These are phyloP conservation scores for Alosa alosa DNA, from an alignment of 2,113 vertebrate genomes.

Conservation along the genomic window DNA sequence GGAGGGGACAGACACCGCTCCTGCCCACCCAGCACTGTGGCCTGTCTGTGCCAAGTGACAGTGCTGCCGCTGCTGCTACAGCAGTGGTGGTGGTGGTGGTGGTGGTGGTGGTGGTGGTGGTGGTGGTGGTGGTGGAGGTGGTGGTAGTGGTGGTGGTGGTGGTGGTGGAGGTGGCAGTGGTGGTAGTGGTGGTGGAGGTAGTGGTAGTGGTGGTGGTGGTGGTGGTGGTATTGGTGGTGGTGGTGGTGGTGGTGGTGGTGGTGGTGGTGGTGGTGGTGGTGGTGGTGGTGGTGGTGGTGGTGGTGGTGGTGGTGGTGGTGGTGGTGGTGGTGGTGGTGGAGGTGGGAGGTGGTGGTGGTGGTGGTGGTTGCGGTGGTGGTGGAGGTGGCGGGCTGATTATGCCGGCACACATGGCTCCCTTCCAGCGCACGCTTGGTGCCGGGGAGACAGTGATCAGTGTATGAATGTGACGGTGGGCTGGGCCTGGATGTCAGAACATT, in stretches of 20 bases:
- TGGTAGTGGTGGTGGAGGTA: neutral
- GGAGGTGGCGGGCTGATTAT: constrained; percentile 78
- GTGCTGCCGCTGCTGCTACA: neutral
- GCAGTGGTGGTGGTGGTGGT: neutral
- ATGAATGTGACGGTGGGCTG: constrained; percentile 58
- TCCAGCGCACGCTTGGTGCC: constrained; percentile 55
- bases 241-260: neutral
- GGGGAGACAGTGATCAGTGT: constrained; percentile 72
- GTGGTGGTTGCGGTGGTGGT: no score
- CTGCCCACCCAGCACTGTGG: neutral
- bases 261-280: neutral
- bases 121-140: no score
- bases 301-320: no score
- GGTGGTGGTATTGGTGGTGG: neutral
- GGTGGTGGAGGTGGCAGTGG: neutral
- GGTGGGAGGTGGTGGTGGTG: neutral
- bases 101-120: neutral
- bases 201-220: neutral
- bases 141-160: no score
- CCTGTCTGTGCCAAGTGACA: constrained; percentile 1
- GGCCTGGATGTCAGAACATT: constrained; percentile 89
- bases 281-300: no score
- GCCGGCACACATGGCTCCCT: constrained; percentile 72
- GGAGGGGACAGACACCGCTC: constrained; percentile 56
- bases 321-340: neutral